These are phyloP conservation scores for Ornithoptera priamus DNA, from an alignment of 2,888 invertebrate genomes.

Conservation along the genomic window DNA sequence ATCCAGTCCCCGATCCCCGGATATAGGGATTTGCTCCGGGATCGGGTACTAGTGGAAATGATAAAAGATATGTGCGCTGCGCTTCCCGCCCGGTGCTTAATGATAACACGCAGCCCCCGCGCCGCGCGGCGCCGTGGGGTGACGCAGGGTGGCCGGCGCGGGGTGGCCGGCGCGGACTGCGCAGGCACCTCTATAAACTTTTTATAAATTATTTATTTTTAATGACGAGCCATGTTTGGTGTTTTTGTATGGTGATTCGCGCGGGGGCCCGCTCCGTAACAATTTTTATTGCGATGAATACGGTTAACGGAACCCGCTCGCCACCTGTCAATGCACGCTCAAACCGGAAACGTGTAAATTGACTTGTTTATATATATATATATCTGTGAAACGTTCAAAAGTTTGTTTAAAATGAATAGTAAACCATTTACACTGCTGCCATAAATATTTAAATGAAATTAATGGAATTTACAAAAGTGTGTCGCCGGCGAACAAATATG, in stretches of 20 bases:
- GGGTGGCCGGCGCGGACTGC: background rate
- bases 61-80: constrained; percentile 67
- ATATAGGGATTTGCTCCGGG: constrained; percentile 77
- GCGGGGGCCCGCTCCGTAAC: background rate
- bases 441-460: background rate
- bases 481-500: constrained; percentile 20
- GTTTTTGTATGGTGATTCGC: constrained; percentile 16
- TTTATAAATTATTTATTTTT: constrained; percentile 28
- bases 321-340: constrained; percentile 23
- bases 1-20: constrained; percentile 68
- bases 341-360: constrained; percentile 19
- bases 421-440: background rate
- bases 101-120: constrained; percentile 36
- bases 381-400: constrained; percentile 4
- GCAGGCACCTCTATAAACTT: constrained; percentile 15
- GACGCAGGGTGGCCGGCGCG: background rate
- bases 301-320: constrained; percentile 16
- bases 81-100: constrained; percentile 42
- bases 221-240: constrained; percentile 20
- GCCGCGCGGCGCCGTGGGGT: background rate
- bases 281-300: constrained; percentile 25
- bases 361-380: constrained; percentile 10
- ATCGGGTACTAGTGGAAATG: constrained; percentile 72
- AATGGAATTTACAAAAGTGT: constrained; percentile 6
- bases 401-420: background rate